Conservation (phyloP, 2,113 vertebrate genomes). For the Percopsis transmontana region DNA sequence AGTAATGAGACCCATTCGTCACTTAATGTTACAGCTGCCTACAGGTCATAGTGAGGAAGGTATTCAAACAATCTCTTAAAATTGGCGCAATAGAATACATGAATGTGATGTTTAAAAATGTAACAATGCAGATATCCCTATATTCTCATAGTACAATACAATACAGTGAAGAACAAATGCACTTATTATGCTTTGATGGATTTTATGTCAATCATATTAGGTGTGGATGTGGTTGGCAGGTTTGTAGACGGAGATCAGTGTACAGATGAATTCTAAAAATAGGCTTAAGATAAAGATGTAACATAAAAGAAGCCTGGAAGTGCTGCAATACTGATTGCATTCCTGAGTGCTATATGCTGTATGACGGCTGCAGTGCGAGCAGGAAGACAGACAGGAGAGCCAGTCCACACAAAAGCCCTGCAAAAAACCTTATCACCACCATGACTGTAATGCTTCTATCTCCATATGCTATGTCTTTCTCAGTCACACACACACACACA, state of each 20-base stretch:
- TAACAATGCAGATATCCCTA: too few species aligned
- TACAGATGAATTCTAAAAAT: constrained; percentile 32
- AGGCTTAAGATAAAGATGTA: constrained; percentile 59
- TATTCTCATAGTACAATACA: neutral
- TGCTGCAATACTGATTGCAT: constrained; percentile 51
- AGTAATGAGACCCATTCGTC: too few species aligned
- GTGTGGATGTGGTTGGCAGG: constrained; percentile 9
- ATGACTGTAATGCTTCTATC: neutral
- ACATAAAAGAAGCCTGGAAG: constrained; percentile 33
- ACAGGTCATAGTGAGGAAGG: too few species aligned
- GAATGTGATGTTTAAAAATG: neutral
- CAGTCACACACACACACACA: neutral
- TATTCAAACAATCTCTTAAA: neutral
- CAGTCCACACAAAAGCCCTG: constrained; percentile 14
- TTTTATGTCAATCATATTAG: neutral
- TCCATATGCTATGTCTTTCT: constrained; percentile 10
- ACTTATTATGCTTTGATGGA: constrained; percentile 13
- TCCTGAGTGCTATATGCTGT: constrained; percentile 27
- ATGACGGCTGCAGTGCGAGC: constrained; percentile 7
- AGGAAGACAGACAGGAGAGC: neutral
- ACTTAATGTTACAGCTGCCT: too few species aligned
- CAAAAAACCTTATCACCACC: constrained; percentile 19
- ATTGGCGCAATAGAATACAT: neutral
- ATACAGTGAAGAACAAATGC: neutral
- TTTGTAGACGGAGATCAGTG: constrained; percentile 7